Evolutionary conservation across 2,888 invertebrate species (phyloP), one percentile per base, ranked within the genome.

Genomic region (Drosophila formosana): DNA sequence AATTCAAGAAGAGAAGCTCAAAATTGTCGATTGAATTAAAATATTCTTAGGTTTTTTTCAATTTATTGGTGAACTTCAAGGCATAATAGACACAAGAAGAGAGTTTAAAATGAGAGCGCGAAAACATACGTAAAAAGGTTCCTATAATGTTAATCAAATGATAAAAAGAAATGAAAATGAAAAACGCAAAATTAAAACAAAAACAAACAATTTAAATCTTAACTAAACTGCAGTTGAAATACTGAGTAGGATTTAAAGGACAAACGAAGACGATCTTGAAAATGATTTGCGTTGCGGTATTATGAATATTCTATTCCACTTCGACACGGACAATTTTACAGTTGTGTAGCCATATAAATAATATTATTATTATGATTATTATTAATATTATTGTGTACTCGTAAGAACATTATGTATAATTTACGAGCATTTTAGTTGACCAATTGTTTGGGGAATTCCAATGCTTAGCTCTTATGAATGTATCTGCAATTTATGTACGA

Each of bases 91-190:
- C 4, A 28, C 3, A 37, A 2, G 13, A 39, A 34, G 11, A 53
- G 7, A 47, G n/a, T 11, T 11, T 43, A 66, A 63, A 61, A 28
- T 50, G 49, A 62, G 41, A 34, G 75, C 39, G 57, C 57, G 41
- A 82, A 73, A 82, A 83, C 84, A 90, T 91, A 91, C 90, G 90
- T 91, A 91, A 92, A 90, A 91, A 89, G 91, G 92, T 92, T 92
- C 92, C 92, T 92, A 92, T 90, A 90, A 91, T 91, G 90, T 89
- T 90, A 90, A 91, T 91, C 89, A 90, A 90, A 90, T 78, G 56
- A 46, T 26, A 41, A 49, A 45, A 74, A 28, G 28, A 72, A 55
- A 11, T 28, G 62, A 72, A 60, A 55, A 61, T 23, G 41, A 71
- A 60, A 62, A 57, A 45, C 45, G 43, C 69, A 72, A 53, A 39